Evolutionary conservation across 2,888 invertebrate genomes (phyloP).

Genomic region (Ypsolopha scabrella): DNA sequence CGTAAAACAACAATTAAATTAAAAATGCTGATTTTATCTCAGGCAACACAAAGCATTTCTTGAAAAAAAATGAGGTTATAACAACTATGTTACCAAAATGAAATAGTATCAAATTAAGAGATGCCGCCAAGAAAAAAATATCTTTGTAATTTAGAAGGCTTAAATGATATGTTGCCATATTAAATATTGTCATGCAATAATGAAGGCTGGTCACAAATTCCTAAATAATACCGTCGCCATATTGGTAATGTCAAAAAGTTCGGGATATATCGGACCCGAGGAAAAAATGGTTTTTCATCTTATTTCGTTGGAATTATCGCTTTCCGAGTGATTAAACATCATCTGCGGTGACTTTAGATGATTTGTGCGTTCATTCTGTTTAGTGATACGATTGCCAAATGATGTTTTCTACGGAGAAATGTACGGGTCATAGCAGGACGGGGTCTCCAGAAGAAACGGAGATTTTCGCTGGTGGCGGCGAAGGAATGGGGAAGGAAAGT

Average conservation of each 20-base stretch:
- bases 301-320: constrained; percentile 38
- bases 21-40: no score
- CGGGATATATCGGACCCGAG: constrained; percentile 48
- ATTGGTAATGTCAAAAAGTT: constrained; percentile 71
- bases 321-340: constrained; percentile 45
- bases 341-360: constrained; percentile 57
- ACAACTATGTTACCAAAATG: no score
- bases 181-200: no score
- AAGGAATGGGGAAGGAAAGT: constrained; percentile 34
- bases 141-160: no score
- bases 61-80: no score
- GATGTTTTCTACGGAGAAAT: constrained; percentile 65
- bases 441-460: constrained; percentile 39
- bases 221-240: constrained; percentile 71
- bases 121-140: no score
- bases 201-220: constrained; percentile 55
- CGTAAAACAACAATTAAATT: no score
- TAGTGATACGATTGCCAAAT: constrained; percentile 53
- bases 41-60: no score
- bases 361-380: constrained; percentile 48
- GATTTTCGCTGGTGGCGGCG: constrained; percentile 40
- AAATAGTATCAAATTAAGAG: no score
- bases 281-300: constrained; percentile 63
- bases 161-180: no score
- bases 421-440: constrained; percentile 45